Evolutionary conservation across 2,888 invertebrate genomes (phyloP), one percentile per base, ranked within the genome.

Genomic region (Tiliacea aurago): DNA sequence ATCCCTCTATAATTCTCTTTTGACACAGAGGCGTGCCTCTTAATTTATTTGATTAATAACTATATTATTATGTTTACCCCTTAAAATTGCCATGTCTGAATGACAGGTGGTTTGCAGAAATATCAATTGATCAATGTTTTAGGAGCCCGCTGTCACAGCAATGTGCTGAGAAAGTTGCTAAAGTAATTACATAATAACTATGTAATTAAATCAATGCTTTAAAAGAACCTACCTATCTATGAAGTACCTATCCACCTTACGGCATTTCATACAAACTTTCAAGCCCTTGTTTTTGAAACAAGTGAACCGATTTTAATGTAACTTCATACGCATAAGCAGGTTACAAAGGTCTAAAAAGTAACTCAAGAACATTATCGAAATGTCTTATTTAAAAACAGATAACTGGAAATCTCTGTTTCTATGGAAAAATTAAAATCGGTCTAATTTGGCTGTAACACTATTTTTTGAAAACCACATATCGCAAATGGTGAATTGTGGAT

Each of bases 21-120:
- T 69, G 83, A 76, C 71, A 66, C 43, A 75, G 47, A 76, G 79
- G 76, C 79, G 76, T 62, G 79, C 13, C 70, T 51, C 37, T 28
- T 4, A 41, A 70, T n/a, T 53, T 68, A 78, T 55, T 49, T 83
- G 83, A 81, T 81, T 79, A 83, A 81, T 81, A 63, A 62, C 59
- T 61, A 37, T 65, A 51, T 28, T 28, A 62, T 56, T 61, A 37
- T 72, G 64, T 81, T 79, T 79, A 79, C 55, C 33, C 58, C 55
- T 28, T 75, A 81, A 79, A 81, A 75, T 63, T 71, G 61, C 41
- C 51, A 28, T 59, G 37, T 62, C 49, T 10, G 43, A 67, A 71
- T 75, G 66, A 69, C 59, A 56, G 75, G 69, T 53, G 75, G 69
- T 53, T 61, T 53, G 49, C 7, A 67, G 11, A 59, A 65, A 78